These are phyloP conservation scores for Drosophila infuscata DNA, from an alignment of 2,888 invertebrate species.

Conservation along the genomic window DNA sequence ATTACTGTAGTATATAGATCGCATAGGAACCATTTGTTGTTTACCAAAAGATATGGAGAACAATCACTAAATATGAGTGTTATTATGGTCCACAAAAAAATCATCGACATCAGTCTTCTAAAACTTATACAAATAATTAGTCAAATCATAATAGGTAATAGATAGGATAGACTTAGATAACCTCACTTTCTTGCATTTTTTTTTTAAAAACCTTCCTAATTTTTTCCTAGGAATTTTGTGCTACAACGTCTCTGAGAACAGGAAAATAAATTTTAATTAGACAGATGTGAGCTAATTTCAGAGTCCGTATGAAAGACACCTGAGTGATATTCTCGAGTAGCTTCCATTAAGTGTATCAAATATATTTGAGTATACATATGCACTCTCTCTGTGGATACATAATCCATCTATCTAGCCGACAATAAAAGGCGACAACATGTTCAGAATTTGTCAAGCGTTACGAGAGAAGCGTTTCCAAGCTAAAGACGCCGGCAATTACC, in stretches of 20 bases:
- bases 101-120: neutral
- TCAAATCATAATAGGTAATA: neutral
- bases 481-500: constrained; percentile 67
- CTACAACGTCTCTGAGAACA: neutral
- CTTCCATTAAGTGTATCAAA: constrained; percentile 1
- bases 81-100: neutral
- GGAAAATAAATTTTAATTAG: neutral
- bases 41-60: neutral
- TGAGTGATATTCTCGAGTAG: neutral
- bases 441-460: constrained; percentile 83
- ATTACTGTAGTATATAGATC: neutral
- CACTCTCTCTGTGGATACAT: neutral
- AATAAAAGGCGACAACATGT: constrained; percentile 71
- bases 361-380: neutral
- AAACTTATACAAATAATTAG: neutral
- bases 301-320: neutral
- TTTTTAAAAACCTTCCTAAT: too few species aligned
- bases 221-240: neutral
- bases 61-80: neutral
- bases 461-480: constrained; percentile 74
- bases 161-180: too few species aligned
- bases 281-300: neutral
- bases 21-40: too few species aligned
- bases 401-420: constrained; percentile 33
- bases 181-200: too few species aligned